A percentile compares a stretch with the other conserved stretches of the same genome.
Conservation (phyloP, 2,797 vertebrate species). For the Carduelis carduelis region DNA sequence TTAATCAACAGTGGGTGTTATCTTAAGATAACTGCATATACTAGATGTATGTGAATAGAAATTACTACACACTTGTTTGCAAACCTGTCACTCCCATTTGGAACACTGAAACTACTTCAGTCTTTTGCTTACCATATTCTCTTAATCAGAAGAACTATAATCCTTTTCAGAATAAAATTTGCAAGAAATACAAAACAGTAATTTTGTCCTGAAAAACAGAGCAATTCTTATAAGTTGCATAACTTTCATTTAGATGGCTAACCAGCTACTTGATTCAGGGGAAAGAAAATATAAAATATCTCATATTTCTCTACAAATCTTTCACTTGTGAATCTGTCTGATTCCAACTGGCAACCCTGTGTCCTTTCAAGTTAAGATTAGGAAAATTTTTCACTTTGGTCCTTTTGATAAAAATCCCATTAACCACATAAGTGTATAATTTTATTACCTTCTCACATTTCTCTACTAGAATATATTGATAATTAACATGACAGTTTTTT, state of each 20-base stretch:
- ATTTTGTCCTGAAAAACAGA: neutral
- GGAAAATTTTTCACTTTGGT: neutral
- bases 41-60: neutral
- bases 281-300: neutral
- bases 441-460: constrained; percentile 10
- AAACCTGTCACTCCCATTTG: neutral
- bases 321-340: neutral
- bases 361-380: neutral
- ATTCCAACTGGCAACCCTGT: neutral
- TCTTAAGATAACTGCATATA: neutral
- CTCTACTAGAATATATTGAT: neutral
- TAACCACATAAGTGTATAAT: neutral
- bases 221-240: neutral
- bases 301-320: neutral
- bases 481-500: constrained; percentile 22
- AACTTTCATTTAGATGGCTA: neutral
- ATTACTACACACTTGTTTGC: neutral
- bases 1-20: neutral
- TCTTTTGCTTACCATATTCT: neutral
- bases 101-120: neutral
- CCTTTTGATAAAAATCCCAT: neutral
- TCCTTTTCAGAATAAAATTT: neutral
- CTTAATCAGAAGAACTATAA: neutral
- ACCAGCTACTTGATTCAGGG: neutral
- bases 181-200: neutral